These are phyloP conservation scores for Blastomussa wellsi DNA, from an alignment of 92 coral and sea anemone species.

Conservation along the genomic window DNA sequence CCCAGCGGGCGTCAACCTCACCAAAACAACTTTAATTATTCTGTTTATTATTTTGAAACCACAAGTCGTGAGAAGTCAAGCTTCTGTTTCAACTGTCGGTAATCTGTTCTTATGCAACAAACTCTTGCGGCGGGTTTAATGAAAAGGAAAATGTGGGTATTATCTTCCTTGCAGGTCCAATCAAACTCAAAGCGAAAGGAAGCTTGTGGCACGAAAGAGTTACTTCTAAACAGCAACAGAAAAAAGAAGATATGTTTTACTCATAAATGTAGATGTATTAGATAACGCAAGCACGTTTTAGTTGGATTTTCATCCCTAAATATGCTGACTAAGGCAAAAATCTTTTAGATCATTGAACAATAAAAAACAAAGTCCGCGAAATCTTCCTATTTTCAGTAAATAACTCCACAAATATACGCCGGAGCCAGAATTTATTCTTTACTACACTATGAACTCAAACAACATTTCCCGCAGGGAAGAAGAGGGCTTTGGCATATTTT, in stretches of 20 bases:
- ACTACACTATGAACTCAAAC: neutral
- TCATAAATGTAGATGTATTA: neutral
- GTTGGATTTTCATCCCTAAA: neutral
- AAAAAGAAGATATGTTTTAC: neutral
- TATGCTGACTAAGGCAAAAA: neutral
- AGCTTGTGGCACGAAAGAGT: neutral
- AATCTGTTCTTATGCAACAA: constrained; percentile 2
- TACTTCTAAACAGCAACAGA: constrained; percentile 30
- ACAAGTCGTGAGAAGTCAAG: neutral
- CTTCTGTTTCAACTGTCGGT: neutral
- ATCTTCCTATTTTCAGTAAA: neutral
- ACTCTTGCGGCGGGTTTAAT: neutral
- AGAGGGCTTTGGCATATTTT: constrained; percentile 7
- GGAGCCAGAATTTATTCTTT: neutral
- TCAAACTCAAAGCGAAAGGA: neutral
- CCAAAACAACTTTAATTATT: neutral
- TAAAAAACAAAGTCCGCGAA: neutral
- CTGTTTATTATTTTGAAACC: neutral
- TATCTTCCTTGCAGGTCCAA: neutral
- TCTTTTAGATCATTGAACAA: too few species aligned
- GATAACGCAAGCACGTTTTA: neutral
- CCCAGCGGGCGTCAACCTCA: neutral
- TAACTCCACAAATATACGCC: neutral
- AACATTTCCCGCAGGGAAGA: constrained; percentile 3
- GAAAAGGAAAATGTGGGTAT: neutral